phyloP scores from a whole-genome alignment of 35 echinoderm and acorn worm species.

The Apostichopus californicus region DNA sequence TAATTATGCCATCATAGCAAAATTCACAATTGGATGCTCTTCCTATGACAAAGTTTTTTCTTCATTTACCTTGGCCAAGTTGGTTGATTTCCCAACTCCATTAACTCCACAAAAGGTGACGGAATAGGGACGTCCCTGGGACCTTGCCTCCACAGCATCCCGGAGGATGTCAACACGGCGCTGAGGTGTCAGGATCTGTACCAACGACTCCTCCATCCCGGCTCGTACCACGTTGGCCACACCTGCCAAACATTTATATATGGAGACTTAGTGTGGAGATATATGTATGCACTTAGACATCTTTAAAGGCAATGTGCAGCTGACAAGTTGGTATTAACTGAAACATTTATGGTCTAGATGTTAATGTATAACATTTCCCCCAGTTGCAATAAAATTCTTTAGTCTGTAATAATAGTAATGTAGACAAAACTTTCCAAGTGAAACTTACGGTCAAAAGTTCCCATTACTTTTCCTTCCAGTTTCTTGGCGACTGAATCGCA shows the following conservation, averaged over 20 bases:
- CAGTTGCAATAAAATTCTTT: too few species aligned
- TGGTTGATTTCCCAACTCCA: slow-evolving; percentile 98
- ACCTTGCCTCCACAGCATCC: slow-evolving; percentile 77
- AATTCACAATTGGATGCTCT: background rate
- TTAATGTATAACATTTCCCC: too few species aligned
- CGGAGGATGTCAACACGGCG: slow-evolving; percentile 96
- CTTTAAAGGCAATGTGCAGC: too few species aligned
- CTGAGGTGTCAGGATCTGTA: slow-evolving; percentile 92
- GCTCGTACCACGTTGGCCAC: slow-evolving; percentile 83
- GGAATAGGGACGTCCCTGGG: slow-evolving; percentile 77
- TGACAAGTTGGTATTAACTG: too few species aligned
- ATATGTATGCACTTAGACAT: too few species aligned
- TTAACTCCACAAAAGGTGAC: slow-evolving; percentile 99
- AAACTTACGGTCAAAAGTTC: slow-evolving; percentile 97
- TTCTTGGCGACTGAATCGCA: slow-evolving; percentile 97
- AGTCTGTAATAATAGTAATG: too few species aligned
- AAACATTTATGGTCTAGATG: too few species aligned
- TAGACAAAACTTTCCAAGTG: background rate
- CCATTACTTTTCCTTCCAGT: slow-evolving; percentile 95
- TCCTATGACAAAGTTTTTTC: background rate
- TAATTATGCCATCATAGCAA: too few species aligned
- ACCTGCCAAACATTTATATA: slow-evolving; percentile 40
- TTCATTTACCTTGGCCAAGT: slow-evolving; percentile 89
- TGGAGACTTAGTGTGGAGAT: too few species aligned
- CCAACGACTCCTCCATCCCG: slow-evolving; percentile 85